Conservation (phyloP, 2,888 invertebrate genomes). For the Philereme transversata region DNA sequence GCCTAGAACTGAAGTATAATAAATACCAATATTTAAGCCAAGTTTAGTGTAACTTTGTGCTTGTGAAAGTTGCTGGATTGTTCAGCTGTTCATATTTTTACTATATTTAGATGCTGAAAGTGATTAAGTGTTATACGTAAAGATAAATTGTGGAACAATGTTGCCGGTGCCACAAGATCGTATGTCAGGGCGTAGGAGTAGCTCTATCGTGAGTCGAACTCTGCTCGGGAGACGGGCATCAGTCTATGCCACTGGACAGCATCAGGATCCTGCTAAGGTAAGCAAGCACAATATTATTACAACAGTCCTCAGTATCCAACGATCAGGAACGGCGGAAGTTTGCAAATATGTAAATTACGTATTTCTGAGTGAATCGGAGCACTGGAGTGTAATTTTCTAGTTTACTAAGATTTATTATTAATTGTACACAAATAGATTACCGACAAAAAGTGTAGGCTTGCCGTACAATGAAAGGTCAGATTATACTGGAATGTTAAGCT, state of each 20-base stretch:
- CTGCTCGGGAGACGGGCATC: slow-evolving; percentile 87
- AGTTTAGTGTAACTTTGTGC: slow-evolving; percentile 28
- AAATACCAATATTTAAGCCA: slow-evolving; percentile 39
- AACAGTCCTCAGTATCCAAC: no score
- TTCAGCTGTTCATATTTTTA: slow-evolving; percentile 10
- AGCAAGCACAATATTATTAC: neutral
- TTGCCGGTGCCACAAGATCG: slow-evolving; percentile 82
- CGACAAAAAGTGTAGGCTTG: no score
- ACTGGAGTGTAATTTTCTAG: no score
- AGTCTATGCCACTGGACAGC: slow-evolving; percentile 85
- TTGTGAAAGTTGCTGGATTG: slow-evolving; percentile 30
- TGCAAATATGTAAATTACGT: no score
- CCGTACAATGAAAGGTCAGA: no score
- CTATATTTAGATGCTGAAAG: neutral
- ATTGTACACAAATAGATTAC: no score
- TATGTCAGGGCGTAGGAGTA: slow-evolving; percentile 86
- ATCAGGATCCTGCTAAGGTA: slow-evolving; percentile 87
- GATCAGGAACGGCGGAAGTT: no score
- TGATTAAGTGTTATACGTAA: neutral
- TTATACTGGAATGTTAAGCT: no score
- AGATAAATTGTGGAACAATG: slow-evolving; percentile 52
- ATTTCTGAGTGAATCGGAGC: no score
- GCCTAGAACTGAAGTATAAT: slow-evolving; percentile 45
- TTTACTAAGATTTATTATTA: no score
- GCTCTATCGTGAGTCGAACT: slow-evolving; percentile 87